Evolutionary conservation across 2,113 vertebrate genomes (phyloP).

Genomic region (Leptocoma aspasia): DNA sequence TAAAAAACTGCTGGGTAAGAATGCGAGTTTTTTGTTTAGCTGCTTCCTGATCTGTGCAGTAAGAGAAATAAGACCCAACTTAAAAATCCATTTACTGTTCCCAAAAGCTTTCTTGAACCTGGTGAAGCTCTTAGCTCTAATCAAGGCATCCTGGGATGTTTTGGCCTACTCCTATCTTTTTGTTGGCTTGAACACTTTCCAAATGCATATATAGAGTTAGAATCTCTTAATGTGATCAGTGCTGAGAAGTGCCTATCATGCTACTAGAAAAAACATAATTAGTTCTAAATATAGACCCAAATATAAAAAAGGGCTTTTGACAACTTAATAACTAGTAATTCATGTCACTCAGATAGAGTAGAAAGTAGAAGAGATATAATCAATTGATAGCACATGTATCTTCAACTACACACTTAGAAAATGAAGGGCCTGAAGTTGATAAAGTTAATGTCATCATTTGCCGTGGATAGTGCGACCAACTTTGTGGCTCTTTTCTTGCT

Average conservation of each 20-base stretch:
- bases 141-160: not conserved
- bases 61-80: not conserved
- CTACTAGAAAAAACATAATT: not conserved
- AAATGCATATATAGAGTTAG: not conserved
- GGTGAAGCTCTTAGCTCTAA: not conserved
- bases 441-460: not conserved
- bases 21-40: not conserved
- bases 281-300: not conserved
- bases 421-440: not conserved
- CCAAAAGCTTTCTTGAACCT: not conserved
- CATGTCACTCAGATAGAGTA: not conserved
- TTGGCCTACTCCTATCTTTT: not conserved
- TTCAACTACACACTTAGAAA: not conserved
- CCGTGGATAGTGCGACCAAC: not conserved
- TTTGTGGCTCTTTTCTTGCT: not conserved
- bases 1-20: not conserved
- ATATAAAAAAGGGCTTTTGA: not conserved
- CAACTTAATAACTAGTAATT: not conserved
- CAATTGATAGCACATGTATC: rapidly evolving
- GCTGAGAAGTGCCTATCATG: not conserved
- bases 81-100: not conserved
- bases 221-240: not conserved
- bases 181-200: not conserved
- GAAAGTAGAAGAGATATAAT: not conserved
- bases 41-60: not conserved